These are phyloP conservation scores for Serripes groenlandicus DNA, from an alignment of 2,888 invertebrate species.

Conservation along the genomic window DNA sequence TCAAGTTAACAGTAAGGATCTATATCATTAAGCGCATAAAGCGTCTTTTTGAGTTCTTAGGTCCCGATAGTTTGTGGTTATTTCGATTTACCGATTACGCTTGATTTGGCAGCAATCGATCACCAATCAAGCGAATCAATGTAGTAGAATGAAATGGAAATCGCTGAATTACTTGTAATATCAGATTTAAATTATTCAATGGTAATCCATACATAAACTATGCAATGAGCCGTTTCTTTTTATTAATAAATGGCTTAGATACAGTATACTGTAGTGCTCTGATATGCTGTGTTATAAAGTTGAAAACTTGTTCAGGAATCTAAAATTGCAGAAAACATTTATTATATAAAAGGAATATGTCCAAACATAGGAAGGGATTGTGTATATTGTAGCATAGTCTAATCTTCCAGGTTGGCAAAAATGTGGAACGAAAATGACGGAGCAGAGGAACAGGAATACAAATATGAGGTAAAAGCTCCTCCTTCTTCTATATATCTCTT, in stretches of 20 bases:
- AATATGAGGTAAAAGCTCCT: conserved; percentile 25
- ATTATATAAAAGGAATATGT: neutral
- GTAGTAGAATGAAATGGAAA: neutral
- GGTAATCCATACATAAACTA: too few species aligned
- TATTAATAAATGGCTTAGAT: too few species aligned
- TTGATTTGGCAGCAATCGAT: conserved; percentile 18
- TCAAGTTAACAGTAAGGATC: too few species aligned
- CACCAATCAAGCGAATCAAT: conserved; percentile 17
- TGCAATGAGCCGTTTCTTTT: too few species aligned
- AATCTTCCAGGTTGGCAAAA: neutral
- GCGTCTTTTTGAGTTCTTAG: conserved; percentile 20
- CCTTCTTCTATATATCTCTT: too few species aligned
- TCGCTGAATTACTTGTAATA: conserved; percentile 8
- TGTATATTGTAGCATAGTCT: neutral
- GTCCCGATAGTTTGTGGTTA: neutral
- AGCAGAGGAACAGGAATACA: conserved; percentile 7
- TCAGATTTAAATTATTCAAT: conserved; percentile 3
- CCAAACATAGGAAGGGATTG: neutral
- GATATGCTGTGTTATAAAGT: neutral
- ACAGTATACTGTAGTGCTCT: too few species aligned
- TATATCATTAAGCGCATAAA: neutral
- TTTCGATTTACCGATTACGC: neutral
- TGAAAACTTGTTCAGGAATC: neutral
- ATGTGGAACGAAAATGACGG: conserved; percentile 18
- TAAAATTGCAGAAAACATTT: neutral